Conservation (phyloP, 2,797 vertebrate genomes). For the Oryzias sinensis region DNA sequence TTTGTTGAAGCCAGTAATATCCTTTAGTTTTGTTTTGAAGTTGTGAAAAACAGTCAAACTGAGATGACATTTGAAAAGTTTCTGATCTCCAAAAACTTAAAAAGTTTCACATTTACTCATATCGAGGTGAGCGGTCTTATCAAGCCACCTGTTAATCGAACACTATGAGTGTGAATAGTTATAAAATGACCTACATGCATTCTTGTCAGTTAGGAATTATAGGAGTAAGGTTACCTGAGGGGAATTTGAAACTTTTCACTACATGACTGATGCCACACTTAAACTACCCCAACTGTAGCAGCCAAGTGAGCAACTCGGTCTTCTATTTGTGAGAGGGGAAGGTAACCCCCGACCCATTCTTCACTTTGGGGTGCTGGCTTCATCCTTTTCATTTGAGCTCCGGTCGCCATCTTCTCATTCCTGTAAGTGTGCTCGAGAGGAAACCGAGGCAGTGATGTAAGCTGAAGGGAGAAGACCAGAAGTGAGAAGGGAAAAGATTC, state of each 20-base stretch:
- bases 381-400: constrained; percentile 4
- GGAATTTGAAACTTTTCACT: constrained; percentile 56
- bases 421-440: constrained; percentile 17
- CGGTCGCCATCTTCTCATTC: constrained; percentile 19
- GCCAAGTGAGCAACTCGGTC: constrained; percentile 42
- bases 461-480: constrained; percentile 49
- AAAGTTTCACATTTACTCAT: constrained; percentile 10
- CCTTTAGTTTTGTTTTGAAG: neutral
- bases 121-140: constrained; percentile 9
- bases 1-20: neutral
- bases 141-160: constrained; percentile 22
- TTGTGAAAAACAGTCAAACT: neutral
- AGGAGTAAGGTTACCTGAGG: constrained; percentile 44
- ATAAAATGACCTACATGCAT: constrained; percentile 48
- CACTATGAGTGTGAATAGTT: constrained; percentile 44
- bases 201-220: constrained; percentile 48
- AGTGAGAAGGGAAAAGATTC: constrained; percentile 13
- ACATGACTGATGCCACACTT: constrained; percentile 54
- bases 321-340: constrained; percentile 54
- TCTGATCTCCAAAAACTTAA: neutral
- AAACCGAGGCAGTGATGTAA: constrained; percentile 19
- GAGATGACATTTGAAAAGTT: neutral
- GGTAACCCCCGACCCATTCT: constrained; percentile 7
- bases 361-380: neutral
- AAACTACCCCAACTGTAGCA: constrained; percentile 41